Percentiles rank a stretch among this genome's conserved stretches.
Evolutionary conservation across 2,113 vertebrate species (phyloP).

Genomic region (Scomber japonicus): DNA sequence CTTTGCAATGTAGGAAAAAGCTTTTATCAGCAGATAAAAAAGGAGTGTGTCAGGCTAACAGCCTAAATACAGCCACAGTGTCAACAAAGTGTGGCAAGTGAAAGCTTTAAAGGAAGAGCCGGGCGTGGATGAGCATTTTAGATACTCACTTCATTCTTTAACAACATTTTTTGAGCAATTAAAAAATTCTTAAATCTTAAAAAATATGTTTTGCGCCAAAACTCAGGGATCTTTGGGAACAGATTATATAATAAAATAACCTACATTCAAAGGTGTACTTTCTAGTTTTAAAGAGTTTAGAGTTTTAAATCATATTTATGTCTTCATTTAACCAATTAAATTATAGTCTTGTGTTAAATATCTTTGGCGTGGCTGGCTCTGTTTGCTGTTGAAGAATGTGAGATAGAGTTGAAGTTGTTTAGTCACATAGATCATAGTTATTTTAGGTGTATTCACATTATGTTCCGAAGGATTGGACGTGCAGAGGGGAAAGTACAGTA

Average conservation of each 20-base stretch:
- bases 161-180: not conserved
- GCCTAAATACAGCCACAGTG: conserved; percentile 39
- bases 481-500: too few relatives aligned
- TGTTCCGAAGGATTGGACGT: too few relatives aligned
- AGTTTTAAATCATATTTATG: not conserved
- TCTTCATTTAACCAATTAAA: not conserved
- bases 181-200: not conserved
- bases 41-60: conserved; percentile 37
- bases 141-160: conserved; percentile 1
- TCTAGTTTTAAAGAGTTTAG: too few relatives aligned
- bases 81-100: conserved; percentile 27
- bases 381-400: not conserved
- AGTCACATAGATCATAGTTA: not conserved
- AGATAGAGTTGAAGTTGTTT: not conserved
- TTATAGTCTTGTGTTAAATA: not conserved
- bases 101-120: not conserved
- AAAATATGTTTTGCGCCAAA: too few relatives aligned
- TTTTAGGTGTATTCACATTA: not conserved
- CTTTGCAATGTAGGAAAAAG: conserved; percentile 25
- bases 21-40: conserved; percentile 68
- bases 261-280: too few relatives aligned
- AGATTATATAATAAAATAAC: too few relatives aligned
- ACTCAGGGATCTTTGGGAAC: too few relatives aligned
- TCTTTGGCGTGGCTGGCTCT: not conserved
- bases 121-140: conserved; percentile 10